These are phyloP conservation scores for Menidia beryllina DNA, from an alignment of 2,113 vertebrate genomes.

Conservation along the genomic window DNA sequence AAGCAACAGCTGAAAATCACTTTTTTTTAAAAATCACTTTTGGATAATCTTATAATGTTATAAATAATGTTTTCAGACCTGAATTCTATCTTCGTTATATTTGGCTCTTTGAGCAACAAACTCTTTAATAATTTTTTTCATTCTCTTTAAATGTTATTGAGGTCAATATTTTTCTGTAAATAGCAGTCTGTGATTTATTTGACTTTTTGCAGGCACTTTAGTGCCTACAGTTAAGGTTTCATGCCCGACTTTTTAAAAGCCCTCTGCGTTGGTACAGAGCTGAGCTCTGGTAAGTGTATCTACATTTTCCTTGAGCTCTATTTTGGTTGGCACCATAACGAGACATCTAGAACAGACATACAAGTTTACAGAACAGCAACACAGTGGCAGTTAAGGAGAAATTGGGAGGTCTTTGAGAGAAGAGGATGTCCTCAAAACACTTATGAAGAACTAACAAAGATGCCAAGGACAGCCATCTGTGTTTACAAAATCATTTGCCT, in stretches of 20 bases:
- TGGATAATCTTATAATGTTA: neutral
- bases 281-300: constrained; percentile 1
- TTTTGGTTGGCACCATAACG: constrained; percentile 38
- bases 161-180: neutral
- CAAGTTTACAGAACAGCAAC: constrained; percentile 56
- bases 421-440: constrained; percentile 79
- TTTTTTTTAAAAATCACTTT: neutral
- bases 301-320: neutral
- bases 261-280: constrained; percentile 4
- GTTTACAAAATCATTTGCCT: constrained; percentile 75
- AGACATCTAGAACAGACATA: constrained; percentile 52
- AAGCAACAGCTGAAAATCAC: neutral
- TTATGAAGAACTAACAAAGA: constrained; percentile 69
- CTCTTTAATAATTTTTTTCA: neutral
- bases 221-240: constrained; percentile 8
- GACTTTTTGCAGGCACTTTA: neutral
- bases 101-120: neutral
- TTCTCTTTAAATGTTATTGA: neutral
- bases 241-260: neutral
- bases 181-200: neutral
- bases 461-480: constrained; percentile 81
- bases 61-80: neutral
- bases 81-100: neutral
- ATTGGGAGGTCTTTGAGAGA: constrained; percentile 74
- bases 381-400: constrained; percentile 58